Evolutionary conservation across 2,113 vertebrate species (phyloP).

Genomic region (Barbus barbus): DNA sequence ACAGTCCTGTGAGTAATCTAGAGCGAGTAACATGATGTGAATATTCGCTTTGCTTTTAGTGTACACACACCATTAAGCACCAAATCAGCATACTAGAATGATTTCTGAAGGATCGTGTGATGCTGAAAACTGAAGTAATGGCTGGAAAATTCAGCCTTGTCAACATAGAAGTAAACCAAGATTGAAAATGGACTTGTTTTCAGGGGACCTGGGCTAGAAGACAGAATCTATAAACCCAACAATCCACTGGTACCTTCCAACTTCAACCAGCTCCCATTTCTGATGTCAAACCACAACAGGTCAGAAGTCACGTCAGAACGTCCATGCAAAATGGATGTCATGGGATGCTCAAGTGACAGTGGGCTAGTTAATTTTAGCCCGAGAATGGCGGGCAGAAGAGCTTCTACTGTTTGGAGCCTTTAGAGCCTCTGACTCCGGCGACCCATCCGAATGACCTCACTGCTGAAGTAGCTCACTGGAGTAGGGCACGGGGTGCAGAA

Average conservation of each 20-base stretch:
- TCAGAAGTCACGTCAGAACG: background rate
- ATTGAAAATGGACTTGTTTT: background rate
- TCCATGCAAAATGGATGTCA: slow-evolving; percentile 5
- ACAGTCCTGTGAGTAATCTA: too few relatives aligned
- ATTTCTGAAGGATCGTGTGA: background rate
- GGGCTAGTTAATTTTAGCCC: slow-evolving; percentile 38
- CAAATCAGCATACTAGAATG: background rate
- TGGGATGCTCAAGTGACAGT: slow-evolving; percentile 8
- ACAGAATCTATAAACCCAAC: background rate
- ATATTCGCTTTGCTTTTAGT: background rate
- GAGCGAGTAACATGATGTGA: too few relatives aligned
- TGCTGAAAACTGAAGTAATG: background rate
- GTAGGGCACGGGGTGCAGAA: background rate
- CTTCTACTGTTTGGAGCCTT: background rate
- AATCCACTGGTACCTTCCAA: background rate
- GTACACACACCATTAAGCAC: background rate
- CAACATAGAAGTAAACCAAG: background rate
- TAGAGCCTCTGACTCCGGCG: background rate
- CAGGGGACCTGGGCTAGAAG: background rate
- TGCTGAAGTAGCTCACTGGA: slow-evolving; percentile 25
- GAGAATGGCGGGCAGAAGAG: slow-evolving; percentile 23
- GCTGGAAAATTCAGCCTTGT: background rate
- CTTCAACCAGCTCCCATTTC: slow-evolving; percentile 10
- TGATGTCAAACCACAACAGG: slow-evolving; percentile 15
- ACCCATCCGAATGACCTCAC: background rate